Conservation (phyloP, 2,888 invertebrate species). For the Diplazon laetatorius region DNA sequence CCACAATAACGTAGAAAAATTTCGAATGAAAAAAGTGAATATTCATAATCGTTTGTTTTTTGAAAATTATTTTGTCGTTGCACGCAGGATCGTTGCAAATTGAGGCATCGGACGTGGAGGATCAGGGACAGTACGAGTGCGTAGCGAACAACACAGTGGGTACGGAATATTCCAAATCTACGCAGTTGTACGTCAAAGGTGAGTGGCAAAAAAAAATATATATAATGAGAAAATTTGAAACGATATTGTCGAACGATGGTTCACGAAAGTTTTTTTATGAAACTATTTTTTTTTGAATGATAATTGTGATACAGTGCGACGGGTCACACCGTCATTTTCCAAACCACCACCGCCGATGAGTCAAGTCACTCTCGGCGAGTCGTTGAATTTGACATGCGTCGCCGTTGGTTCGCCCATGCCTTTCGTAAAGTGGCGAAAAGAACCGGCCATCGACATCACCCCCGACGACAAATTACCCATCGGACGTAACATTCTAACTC, state of each 20-base stretch:
- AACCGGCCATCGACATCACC: constrained; percentile 91
- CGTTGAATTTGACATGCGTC: constrained; percentile 96
- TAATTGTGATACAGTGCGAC: constrained; percentile 88
- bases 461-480: constrained; percentile 94
- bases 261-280: too few species aligned
- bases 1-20: too few species aligned
- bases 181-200: constrained; percentile 97
- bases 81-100: constrained; percentile 93
- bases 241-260: too few species aligned
- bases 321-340: constrained; percentile 97
- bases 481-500: constrained; percentile 92
- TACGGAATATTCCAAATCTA: constrained; percentile 95
- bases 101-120: constrained; percentile 93
- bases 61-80: constrained; percentile 69
- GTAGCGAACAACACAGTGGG: constrained; percentile 97
- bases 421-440: constrained; percentile 96
- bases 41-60: too few species aligned
- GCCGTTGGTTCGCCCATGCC: constrained; percentile 99
- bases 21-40: too few species aligned
- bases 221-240: too few species aligned
- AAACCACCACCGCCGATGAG: constrained; percentile 93
- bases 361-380: constrained; percentile 96
- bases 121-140: constrained; percentile 98
- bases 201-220: constrained; percentile 73
- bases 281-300: too few species aligned